Base-by-base conservation (phyloP, 2,113 vertebrate species). In the Empidonax alnorum region DNA sequence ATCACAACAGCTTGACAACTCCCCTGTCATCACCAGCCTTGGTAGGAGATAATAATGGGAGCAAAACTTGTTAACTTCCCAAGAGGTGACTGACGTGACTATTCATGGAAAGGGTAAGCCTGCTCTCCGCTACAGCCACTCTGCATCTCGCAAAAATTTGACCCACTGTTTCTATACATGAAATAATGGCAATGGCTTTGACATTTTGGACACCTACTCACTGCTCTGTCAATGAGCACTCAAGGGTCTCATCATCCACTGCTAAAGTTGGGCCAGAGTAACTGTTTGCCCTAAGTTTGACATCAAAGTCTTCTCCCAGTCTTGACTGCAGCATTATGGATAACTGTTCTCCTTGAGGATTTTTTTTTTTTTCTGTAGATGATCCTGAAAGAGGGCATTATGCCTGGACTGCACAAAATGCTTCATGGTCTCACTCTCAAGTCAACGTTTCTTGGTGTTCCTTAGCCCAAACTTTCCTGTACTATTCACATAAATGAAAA, bases 1-100 rank as follows among this genome's bases (percentile, higher is more conserved):
- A 97, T 96, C 96, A 87, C 80, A 84, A 90, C 72, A 95, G 91
- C 93, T 93, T 96, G 96, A 97, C 96, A 95, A 93, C 93, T 93
- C 95, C 83, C 91, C 68, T 87, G 93, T 94, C 94, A 96, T 90
- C 86, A 84, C 61, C 49, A 89, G 91, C 65, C 65, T 58, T 55
- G 61, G 93, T 18, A 59, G 61, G 87, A 78, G 83, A 87, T 84
- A 96, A 71, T 59, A 93, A 96, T 23, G 3, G 91, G 39, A 96
- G 80, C 73, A 81, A 90, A 93, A 93, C 73, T 86, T 81, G 72
- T 84, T 93, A 93, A 80, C 35, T 89, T 81, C 65, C 77, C 2
- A 13, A 87, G 69, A 89, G 47, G 52, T 84, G 90, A 93, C 69
- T 94, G 90, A 87, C 6, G 1, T 47, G 75, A 84, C 94, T 86